A percentile compares a stretch with the other conserved stretches of the same genome.
Evolutionary conservation across 2,888 invertebrate species (phyloP).

Genomic region (Drosophila maculinotata): DNA sequence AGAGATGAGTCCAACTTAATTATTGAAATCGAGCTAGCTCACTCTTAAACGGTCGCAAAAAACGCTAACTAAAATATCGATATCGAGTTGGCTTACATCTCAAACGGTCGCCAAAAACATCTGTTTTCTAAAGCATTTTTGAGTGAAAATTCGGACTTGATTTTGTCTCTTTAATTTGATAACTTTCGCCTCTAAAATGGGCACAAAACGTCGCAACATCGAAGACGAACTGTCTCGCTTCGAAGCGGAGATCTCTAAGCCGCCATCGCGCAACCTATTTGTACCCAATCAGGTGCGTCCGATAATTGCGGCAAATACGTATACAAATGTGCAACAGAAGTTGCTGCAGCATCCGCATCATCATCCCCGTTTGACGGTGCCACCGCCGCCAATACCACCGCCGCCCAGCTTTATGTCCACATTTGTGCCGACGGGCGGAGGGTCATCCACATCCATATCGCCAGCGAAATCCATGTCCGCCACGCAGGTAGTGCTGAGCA

Average conservation of each 20-base stretch:
- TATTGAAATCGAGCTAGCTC: not conserved
- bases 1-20: too few species aligned
- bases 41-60: slow-evolving; percentile 4
- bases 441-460: slow-evolving; percentile 22
- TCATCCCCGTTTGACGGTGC: slow-evolving; percentile 74
- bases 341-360: slow-evolving; percentile 86
- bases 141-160: slow-evolving; percentile 15
- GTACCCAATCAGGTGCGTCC: slow-evolving; percentile 87
- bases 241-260: slow-evolving; percentile 92
- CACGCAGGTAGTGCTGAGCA: slow-evolving; percentile 88
- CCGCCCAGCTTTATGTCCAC: slow-evolving; percentile 85
- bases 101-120: slow-evolving; percentile 23
- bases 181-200: slow-evolving; percentile 64
- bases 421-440: slow-evolving; percentile 83
- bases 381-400: slow-evolving; percentile 84
- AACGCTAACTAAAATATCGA: slow-evolving; percentile 17
- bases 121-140: slow-evolving; percentile 43
- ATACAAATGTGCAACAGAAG: slow-evolving; percentile 89
- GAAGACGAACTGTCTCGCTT: slow-evolving; percentile 97
- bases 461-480: slow-evolving; percentile 63
- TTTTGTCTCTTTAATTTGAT: slow-evolving; percentile 8
- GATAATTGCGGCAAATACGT: slow-evolving; percentile 91
- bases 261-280: slow-evolving; percentile 83
- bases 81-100: not conserved
- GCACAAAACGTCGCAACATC: slow-evolving; percentile 87